phyloP scores from a whole-genome alignment of 2,797 vertebrate species.

The Semaprochilodus insignis region DNA sequence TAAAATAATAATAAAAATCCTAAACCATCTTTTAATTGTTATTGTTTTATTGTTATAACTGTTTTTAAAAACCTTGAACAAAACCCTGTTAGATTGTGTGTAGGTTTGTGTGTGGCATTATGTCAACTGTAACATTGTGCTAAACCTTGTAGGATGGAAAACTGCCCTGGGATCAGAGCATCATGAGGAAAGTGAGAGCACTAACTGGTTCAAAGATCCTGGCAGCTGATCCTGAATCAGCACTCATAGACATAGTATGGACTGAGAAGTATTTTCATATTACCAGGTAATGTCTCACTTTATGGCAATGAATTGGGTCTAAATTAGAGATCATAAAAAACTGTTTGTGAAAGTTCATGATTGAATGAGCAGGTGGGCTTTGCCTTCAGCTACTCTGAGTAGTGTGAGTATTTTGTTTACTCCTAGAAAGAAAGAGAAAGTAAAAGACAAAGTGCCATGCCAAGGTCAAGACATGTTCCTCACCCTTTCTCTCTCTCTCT shows the following conservation, averaged over 20 bases:
- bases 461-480: slow-evolving; percentile 19
- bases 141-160: too few species aligned
- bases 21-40: too few species aligned
- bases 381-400: background rate
- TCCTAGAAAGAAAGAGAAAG: slow-evolving; percentile 18
- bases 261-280: background rate
- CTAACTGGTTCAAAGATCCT: too few species aligned
- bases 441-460: slow-evolving; percentile 7
- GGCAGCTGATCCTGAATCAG: background rate
- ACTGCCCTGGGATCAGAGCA: background rate
- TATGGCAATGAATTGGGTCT: background rate
- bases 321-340: background rate
- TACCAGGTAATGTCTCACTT: background rate
- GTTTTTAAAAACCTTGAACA: too few species aligned
- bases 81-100: too few species aligned
- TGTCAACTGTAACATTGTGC: background rate
- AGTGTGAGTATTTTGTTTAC: background rate
- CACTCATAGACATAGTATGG: background rate
- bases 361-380: background rate
- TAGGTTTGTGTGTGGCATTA: background rate
- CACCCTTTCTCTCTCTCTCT: background rate
- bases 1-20: too few species aligned
- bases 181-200: background rate
- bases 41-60: too few species aligned
- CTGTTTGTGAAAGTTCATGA: background rate